These are phyloP conservation scores for Marmota monax DNA, from an alignment of 2,113 vertebrate genomes.

Conservation along the genomic window DNA sequence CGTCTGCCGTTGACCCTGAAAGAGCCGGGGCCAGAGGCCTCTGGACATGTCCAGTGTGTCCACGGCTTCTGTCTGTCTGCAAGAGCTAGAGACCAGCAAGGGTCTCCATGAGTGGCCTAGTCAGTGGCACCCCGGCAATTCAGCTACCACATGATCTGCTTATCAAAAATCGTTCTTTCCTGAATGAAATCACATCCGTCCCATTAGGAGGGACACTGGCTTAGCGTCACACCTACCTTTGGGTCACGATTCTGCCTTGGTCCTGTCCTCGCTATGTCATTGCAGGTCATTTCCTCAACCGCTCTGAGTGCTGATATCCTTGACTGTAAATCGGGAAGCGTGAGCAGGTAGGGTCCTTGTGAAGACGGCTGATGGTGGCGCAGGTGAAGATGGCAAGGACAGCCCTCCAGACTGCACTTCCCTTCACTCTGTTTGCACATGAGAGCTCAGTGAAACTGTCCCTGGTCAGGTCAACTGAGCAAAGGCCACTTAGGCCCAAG, in stretches of 20 bases:
- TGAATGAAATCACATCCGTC: not conserved
- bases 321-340: not conserved
- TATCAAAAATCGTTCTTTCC: not conserved
- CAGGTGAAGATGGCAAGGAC: not conserved
- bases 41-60: not conserved
- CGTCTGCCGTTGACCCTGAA: not conserved
- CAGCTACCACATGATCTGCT: not conserved
- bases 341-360: accelerated
- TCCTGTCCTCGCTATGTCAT: not conserved
- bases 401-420: accelerated
- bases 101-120: not conserved
- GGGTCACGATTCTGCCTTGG: not conserved
- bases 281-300: not conserved
- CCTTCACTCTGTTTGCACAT: not conserved
- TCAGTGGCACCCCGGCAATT: not conserved
- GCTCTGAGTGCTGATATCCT: not conserved
- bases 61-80: not conserved
- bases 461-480: not conserved
- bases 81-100: too few relatives aligned
- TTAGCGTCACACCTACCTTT: not conserved
- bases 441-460: not conserved
- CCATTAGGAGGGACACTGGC: not conserved
- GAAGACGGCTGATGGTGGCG: accelerated
- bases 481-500: not conserved
- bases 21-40: not conserved